These are phyloP conservation scores for Pterocles burchelli DNA, from an alignment of 2,113 vertebrate species.

Conservation along the genomic window DNA sequence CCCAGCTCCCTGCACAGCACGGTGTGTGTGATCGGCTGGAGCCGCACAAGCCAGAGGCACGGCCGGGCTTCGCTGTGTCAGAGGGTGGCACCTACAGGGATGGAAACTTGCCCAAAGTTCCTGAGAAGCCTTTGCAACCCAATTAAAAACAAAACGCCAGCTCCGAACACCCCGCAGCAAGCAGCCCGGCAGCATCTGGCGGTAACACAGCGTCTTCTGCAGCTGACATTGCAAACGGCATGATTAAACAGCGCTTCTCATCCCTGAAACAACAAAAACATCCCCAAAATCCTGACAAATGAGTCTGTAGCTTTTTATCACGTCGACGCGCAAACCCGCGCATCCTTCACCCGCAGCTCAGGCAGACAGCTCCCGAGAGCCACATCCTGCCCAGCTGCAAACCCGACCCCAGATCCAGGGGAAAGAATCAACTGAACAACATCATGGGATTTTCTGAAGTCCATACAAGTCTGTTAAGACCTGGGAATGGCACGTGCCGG, in stretches of 20 bases:
- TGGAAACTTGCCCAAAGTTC: neutral
- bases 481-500: too few species aligned
- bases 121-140: neutral
- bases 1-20: neutral
- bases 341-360: neutral
- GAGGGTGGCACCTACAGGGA: neutral
- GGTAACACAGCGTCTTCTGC: neutral
- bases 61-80: neutral
- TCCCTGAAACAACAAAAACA: neutral
- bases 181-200: neutral
- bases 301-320: neutral
- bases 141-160: neutral
- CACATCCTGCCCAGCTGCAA: neutral
- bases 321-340: neutral
- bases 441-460: neutral
- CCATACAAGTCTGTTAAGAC: fast-evolving
- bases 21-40: fast-evolving
- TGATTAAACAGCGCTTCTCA: neutral
- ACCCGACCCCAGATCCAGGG: neutral
- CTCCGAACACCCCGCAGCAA: neutral
- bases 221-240: neutral
- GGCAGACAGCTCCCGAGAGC: neutral
- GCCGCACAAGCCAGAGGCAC: neutral
- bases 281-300: neutral
- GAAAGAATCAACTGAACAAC: neutral